phyloP scores from a whole-genome alignment of 2,113 vertebrate genomes.

The Charina bottae region DNA sequence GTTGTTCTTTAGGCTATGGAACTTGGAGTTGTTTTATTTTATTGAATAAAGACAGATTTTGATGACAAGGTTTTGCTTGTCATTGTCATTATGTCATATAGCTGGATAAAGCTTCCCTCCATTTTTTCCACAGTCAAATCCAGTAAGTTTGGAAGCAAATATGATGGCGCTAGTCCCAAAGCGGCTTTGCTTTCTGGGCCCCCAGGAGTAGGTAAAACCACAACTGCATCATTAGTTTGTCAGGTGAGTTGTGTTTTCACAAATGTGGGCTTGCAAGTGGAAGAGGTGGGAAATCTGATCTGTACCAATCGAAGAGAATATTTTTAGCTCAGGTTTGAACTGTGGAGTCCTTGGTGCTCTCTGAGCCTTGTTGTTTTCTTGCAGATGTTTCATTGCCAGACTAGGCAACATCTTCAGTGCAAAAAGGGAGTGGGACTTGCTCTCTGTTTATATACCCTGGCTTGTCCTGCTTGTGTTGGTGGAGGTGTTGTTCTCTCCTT shows the following conservation, averaged over 20 bases:
- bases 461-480: too few species aligned
- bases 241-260: conserved; percentile 78
- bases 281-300: too few species aligned
- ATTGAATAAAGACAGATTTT: background rate
- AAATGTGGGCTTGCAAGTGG: background rate
- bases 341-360: too few species aligned
- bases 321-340: too few species aligned
- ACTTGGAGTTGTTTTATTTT: background rate
- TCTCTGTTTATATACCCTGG: too few species aligned
- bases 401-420: too few species aligned
- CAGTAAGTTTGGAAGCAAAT: conserved; percentile 83
- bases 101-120: background rate
- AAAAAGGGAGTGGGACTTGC: too few species aligned
- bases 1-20: background rate
- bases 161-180: conserved; percentile 86
- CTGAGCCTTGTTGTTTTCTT: too few species aligned
- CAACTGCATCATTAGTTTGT: conserved; percentile 93
- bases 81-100: background rate
- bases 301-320: too few species aligned
- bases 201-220: conserved; percentile 96
- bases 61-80: background rate
- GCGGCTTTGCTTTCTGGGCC: conserved; percentile 95
- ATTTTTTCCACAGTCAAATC: conserved; percentile 67
- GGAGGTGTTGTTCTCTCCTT: too few species aligned
- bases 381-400: too few species aligned